Conservation (phyloP, 2,797 vertebrate species). For the Cryptoprocta ferox region DNA sequence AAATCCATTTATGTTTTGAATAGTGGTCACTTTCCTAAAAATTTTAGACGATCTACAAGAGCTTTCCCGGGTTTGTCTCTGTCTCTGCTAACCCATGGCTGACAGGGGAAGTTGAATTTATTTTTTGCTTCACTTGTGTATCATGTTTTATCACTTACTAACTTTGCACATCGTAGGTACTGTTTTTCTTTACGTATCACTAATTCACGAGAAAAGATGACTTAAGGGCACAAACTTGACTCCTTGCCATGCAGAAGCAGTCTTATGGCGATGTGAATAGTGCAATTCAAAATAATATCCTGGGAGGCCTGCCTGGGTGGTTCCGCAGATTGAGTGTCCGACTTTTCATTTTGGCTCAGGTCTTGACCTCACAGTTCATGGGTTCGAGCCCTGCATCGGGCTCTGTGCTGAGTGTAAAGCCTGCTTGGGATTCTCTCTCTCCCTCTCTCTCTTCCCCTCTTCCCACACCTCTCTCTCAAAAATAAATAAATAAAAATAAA, state of each 20-base stretch:
- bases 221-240: not conserved
- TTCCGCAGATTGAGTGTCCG: too few species aligned
- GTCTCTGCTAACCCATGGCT: not conserved
- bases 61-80: fast-evolving
- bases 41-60: fast-evolving
- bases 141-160: not conserved
- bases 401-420: too few species aligned
- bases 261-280: fast-evolving
- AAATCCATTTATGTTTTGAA: not conserved
- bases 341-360: too few species aligned
- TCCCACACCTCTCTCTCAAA: too few species aligned
- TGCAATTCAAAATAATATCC: not conserved
- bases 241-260: not conserved
- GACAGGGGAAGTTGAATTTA: not conserved
- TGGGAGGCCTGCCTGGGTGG: not conserved
- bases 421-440: too few species aligned
- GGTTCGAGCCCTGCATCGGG: too few species aligned
- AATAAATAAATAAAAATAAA: too few species aligned
- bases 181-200: not conserved
- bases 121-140: not conserved
- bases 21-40: not conserved
- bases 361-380: too few species aligned
- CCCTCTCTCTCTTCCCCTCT: too few species aligned
- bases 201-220: not conserved
- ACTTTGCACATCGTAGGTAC: not conserved